Evolutionary conservation across 2,797 vertebrate species (phyloP).

Genomic region (Paedocypris micromegethes): DNA sequence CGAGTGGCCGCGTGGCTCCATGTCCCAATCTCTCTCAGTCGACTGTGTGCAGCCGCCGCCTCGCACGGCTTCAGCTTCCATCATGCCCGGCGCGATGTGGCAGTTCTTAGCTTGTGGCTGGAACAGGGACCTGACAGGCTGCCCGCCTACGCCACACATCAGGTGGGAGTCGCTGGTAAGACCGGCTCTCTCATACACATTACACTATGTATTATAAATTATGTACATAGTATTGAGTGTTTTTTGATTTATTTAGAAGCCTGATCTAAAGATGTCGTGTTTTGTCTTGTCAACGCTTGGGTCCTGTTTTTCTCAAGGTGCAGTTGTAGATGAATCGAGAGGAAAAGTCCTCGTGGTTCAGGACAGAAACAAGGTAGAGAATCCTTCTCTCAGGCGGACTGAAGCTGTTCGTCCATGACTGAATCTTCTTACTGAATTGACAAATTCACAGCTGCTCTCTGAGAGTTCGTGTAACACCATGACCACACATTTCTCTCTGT

Average conservation of each 20-base stretch:
- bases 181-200: neutral
- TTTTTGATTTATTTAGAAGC: too few species aligned
- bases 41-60: slow-evolving; percentile 68
- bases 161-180: slow-evolving; percentile 89
- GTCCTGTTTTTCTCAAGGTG: slow-evolving; percentile 66
- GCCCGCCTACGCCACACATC: slow-evolving; percentile 83
- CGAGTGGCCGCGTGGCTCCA: slow-evolving; percentile 78
- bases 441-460: too few species aligned
- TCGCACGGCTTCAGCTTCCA: slow-evolving; percentile 84
- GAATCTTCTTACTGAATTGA: too few species aligned
- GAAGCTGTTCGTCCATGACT: too few species aligned
- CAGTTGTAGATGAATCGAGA: slow-evolving; percentile 81
- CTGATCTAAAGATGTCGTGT: too few species aligned
- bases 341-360: slow-evolving; percentile 89
- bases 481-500: too few species aligned
- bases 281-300: neutral
- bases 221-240: too few species aligned
- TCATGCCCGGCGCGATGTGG: slow-evolving; percentile 68
- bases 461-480: too few species aligned
- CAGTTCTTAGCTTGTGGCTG: slow-evolving; percentile 81
- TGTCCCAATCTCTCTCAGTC: slow-evolving; percentile 78
- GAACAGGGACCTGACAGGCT: slow-evolving; percentile 74
- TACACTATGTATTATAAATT: too few species aligned
- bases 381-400: slow-evolving; percentile 2
- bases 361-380: slow-evolving; percentile 84